phyloP scores from a whole-genome alignment of 2,888 invertebrate species.

The Rhamphomyia laevipes region DNA sequence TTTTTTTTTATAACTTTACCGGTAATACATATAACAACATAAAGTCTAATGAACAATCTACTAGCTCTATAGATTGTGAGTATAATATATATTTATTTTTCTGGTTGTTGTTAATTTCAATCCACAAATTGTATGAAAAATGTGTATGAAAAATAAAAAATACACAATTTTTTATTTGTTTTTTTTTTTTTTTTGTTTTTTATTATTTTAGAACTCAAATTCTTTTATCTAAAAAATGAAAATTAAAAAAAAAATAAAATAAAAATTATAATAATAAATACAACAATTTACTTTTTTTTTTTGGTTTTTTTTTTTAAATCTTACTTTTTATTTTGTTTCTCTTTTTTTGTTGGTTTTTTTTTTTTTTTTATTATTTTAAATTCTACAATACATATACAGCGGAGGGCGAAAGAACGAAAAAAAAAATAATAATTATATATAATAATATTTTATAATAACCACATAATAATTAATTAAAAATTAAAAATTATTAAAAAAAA shows the following conservation, averaged over 20 bases:
- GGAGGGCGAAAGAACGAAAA: conserved; percentile 37
- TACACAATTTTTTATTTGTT: neutral
- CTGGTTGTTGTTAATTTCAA: too few species aligned
- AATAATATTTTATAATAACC: neutral
- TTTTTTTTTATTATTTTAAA: conserved; percentile 34
- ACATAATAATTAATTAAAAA: conserved; percentile 1
- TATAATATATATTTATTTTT: too few species aligned
- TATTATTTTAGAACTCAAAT: neutral
- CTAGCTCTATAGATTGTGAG: too few species aligned
- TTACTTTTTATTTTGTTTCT: conserved; percentile 12
- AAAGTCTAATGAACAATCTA: too few species aligned
- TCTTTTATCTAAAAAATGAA: neutral
- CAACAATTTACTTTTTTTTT: conserved; percentile 8
- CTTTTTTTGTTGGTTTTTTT: conserved; percentile 23
- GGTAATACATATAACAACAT: too few species aligned
- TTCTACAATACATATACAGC: conserved; percentile 40
- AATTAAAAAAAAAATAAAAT: conserved; percentile 1
- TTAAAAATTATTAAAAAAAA: neutral
- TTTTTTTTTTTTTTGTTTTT: neutral
- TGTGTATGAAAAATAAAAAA: neutral
- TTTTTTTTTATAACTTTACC: too few species aligned
- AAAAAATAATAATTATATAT: conserved; percentile 5
- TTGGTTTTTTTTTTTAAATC: conserved; percentile 11
- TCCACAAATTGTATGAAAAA: too few species aligned
- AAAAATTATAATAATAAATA: conserved; percentile 10